Evolutionary conservation across 2,888 invertebrate genomes (phyloP).

Genomic region (Dolichopus griseipennis): DNA sequence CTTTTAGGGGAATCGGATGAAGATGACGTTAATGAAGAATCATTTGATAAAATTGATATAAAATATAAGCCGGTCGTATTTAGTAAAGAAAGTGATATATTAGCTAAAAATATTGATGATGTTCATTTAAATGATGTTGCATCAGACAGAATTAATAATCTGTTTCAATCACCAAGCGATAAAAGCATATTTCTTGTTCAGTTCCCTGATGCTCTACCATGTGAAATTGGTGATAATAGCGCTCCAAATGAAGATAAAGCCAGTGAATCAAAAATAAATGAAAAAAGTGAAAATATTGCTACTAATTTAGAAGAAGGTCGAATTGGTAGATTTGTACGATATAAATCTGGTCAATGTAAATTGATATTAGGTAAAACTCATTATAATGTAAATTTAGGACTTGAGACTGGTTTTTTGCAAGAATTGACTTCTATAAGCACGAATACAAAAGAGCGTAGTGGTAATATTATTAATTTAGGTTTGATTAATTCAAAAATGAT

Average conservation of each 20-base stretch:
- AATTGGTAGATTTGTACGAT: slow-evolving; percentile 50
- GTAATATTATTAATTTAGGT: slow-evolving; percentile 50
- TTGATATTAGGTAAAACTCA: slow-evolving; percentile 48
- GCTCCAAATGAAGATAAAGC: neutral
- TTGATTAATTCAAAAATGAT: slow-evolving; percentile 50
- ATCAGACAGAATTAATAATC: neutral
- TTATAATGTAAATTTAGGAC: slow-evolving; percentile 52
- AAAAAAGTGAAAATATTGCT: slow-evolving; percentile 26
- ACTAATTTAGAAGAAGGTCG: slow-evolving; percentile 49
- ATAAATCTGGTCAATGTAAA: slow-evolving; percentile 51
- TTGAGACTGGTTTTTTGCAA: slow-evolving; percentile 48
- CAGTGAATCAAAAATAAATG: neutral
- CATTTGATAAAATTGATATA: slow-evolving; percentile 31
- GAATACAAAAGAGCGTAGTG: slow-evolving; percentile 48
- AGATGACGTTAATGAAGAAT: slow-evolving; percentile 30
- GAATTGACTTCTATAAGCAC: slow-evolving; percentile 50
- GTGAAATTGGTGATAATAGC: slow-evolving; percentile 22
- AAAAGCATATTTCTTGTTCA: slow-evolving; percentile 35
- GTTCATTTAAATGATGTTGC: neutral
- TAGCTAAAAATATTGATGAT: slow-evolving; percentile 1
- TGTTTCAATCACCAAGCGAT: neutral
- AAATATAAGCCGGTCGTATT: slow-evolving; percentile 35
- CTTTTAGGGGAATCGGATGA: slow-evolving; percentile 34
- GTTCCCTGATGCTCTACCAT: slow-evolving; percentile 24
- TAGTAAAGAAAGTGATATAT: slow-evolving; percentile 25